phyloP scores from a whole-genome alignment of 2,113 vertebrate species.

The Procavia capensis region DNA sequence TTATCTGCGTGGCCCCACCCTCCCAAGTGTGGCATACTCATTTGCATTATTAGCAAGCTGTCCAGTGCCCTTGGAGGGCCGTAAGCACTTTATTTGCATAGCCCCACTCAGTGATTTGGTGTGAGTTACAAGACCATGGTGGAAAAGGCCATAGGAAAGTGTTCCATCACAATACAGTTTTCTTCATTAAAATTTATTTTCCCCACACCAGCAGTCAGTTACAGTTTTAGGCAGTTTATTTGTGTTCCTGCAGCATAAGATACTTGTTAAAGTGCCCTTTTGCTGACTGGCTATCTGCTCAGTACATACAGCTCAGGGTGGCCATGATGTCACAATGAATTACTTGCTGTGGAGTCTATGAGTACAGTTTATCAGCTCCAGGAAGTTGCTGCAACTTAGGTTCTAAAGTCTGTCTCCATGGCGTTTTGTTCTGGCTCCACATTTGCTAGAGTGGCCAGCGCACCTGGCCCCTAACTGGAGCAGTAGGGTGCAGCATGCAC shows the following conservation, averaged over 20 bases:
- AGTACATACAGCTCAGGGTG: not conserved
- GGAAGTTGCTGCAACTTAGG: not conserved
- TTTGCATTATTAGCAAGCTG: no score
- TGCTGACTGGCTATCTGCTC: not conserved
- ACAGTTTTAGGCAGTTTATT: not conserved
- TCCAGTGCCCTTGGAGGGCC: no score
- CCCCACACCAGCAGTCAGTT: not conserved
- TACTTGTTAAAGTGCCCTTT: not conserved
- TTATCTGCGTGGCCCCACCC: no score
- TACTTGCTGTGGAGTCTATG: not conserved
- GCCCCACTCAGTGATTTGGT: no score
- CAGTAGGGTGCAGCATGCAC: not conserved
- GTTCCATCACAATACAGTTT: not conserved
- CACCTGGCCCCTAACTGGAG: not conserved
- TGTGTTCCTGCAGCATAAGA: not conserved
- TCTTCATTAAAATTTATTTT: not conserved
- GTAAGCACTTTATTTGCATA: no score
- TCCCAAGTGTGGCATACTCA: no score
- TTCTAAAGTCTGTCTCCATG: not conserved
- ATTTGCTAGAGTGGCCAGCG: not conserved
- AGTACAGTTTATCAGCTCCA: not conserved
- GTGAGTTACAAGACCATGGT: no score
- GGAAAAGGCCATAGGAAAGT: no score
- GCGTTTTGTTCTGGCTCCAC: not conserved
- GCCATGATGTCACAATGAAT: not conserved